Conservation (phyloP, 2,797 vertebrate species). For the Scleropages formosus region DNA sequence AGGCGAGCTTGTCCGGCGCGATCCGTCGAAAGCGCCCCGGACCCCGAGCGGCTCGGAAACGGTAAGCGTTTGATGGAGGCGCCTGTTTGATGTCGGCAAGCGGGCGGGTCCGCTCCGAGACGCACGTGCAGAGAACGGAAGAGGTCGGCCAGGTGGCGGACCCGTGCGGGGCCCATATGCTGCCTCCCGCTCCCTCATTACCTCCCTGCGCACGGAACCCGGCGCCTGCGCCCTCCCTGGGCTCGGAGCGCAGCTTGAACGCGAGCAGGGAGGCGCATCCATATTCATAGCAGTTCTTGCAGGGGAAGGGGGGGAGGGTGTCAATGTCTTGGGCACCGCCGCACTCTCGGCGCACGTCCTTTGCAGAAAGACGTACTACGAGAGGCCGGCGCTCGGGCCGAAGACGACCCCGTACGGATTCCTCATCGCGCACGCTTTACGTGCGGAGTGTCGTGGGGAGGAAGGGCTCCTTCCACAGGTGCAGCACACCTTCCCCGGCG, state of each 20-base stretch:
- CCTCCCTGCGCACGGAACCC: neutral
- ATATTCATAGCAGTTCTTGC: neutral
- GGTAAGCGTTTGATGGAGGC: constrained; percentile 20
- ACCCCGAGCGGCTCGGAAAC: constrained; percentile 20
- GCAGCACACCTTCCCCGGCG: too few species aligned
- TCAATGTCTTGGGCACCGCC: too few species aligned
- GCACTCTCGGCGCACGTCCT: too few species aligned
- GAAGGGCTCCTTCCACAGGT: too few species aligned
- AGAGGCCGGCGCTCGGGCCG: too few species aligned
- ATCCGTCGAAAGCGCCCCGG: too few species aligned
- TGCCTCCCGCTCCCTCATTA: neutral
- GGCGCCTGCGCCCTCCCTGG: too few species aligned
- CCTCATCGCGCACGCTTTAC: too few species aligned
- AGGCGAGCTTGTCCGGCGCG: neutral
- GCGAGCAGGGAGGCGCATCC: neutral
- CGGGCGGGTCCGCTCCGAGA: neutral
- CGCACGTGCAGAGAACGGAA: neutral
- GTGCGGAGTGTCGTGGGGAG: too few species aligned
- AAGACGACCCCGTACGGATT: too few species aligned
- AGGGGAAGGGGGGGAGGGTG: neutral
- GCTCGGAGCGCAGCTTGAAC: neutral
- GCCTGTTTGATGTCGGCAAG: constrained; percentile 24
- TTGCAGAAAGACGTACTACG: too few species aligned
- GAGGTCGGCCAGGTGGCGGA: neutral
- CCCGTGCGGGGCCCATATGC: neutral